Evolutionary conservation across 2,797 vertebrate genomes (phyloP).

Genomic region (Arnoldichthys spilopterus): DNA sequence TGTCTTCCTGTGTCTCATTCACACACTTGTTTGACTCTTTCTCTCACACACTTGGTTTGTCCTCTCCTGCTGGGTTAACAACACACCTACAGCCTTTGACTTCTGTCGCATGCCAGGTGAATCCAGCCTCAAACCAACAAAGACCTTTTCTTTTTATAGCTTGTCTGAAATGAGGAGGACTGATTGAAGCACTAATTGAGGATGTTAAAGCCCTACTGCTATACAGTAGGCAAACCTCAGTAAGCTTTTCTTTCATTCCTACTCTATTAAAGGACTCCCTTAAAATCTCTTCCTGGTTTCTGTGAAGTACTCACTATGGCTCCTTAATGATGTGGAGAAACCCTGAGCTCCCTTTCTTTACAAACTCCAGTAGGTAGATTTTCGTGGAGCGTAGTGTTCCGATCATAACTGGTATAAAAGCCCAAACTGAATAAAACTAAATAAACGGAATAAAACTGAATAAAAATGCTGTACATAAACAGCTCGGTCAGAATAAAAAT

Average conservation of each 20-base stretch:
- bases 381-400: too few relatives aligned
- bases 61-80: slow-evolving; percentile 58
- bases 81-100: slow-evolving; percentile 54
- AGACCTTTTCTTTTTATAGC: slow-evolving; percentile 51
- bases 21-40: slow-evolving; percentile 55
- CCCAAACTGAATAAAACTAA: too few relatives aligned
- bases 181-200: slow-evolving; percentile 63
- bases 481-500: too few relatives aligned
- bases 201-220: slow-evolving; percentile 10
- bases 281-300: slow-evolving; percentile 10
- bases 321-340: background rate
- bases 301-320: background rate
- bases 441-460: too few relatives aligned
- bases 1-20: slow-evolving; percentile 56
- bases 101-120: slow-evolving; percentile 51
- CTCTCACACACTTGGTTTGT: slow-evolving; percentile 39
- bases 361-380: too few relatives aligned
- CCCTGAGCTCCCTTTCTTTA: background rate
- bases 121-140: slow-evolving; percentile 58
- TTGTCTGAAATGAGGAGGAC: background rate
- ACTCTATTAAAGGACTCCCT: background rate
- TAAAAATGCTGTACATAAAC: background rate
- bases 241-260: slow-evolving; percentile 7
- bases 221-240: background rate
- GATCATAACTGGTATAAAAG: too few relatives aligned